phyloP scores from a whole-genome alignment of 2,797 vertebrate genomes.

The Cetoscarus ocellatus region DNA sequence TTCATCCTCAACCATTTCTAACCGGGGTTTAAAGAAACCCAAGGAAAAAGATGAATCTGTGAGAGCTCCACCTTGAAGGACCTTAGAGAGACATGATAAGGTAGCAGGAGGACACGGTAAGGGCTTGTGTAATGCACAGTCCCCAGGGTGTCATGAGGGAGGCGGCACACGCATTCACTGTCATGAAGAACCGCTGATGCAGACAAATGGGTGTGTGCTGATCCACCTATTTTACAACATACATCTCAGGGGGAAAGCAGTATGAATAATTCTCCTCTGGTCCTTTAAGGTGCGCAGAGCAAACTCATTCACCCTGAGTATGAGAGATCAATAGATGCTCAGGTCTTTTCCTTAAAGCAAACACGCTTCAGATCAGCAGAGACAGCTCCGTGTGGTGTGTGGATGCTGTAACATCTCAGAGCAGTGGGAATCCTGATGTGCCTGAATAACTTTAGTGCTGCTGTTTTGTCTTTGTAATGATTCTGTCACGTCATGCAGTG shows the following conservation, averaged over 20 bases:
- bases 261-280: slow-evolving; percentile 13
- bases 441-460: slow-evolving; percentile 13
- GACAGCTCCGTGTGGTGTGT: slow-evolving; percentile 24
- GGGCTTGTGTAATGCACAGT: slow-evolving; percentile 17
- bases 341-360: slow-evolving; percentile 41
- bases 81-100: background rate
- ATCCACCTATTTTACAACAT: slow-evolving; percentile 31
- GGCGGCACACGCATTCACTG: slow-evolving; percentile 32
- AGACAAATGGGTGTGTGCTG: slow-evolving; percentile 36
- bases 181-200: slow-evolving; percentile 40
- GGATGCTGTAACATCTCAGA: slow-evolving; percentile 60
- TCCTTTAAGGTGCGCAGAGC: slow-evolving; percentile 51
- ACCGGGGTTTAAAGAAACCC: background rate
- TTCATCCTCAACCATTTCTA: background rate
- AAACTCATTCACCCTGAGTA: slow-evolving; percentile 72
- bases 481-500: background rate
- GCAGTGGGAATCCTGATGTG: slow-evolving; percentile 21
- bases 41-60: background rate
- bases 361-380: slow-evolving; percentile 54
- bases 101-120: slow-evolving; percentile 5
- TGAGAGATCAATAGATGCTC: slow-evolving; percentile 73
- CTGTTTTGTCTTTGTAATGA: background rate
- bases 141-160: slow-evolving; percentile 26
- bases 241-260: slow-evolving; percentile 16
- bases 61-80: background rate